Conservation (phyloP, 2,797 vertebrate genomes). For the Malurus splendens region DNA sequence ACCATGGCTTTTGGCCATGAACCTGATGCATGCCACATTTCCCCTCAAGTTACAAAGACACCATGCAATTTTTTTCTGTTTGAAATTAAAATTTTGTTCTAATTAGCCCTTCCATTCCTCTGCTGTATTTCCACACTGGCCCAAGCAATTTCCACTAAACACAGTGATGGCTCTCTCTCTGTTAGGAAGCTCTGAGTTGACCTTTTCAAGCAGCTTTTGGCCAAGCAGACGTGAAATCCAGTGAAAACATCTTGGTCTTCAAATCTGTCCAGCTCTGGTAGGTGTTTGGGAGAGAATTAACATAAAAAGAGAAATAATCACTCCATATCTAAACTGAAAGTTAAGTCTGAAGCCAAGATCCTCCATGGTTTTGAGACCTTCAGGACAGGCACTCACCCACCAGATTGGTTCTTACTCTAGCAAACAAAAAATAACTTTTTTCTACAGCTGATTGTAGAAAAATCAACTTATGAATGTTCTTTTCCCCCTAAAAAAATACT, state of each 20-base stretch:
- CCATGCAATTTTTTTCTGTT: neutral
- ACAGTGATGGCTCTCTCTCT: neutral
- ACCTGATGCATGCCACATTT: neutral
- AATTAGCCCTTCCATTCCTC: neutral
- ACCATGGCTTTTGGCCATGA: neutral
- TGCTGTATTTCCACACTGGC: neutral
- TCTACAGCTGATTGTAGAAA: neutral
- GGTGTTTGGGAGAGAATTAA: neutral
- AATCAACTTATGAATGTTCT: neutral
- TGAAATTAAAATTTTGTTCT: neutral
- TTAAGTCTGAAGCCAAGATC: neutral
- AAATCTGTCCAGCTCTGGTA: neutral
- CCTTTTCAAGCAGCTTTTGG: neutral
- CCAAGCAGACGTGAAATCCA: neutral
- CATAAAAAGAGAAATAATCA: neutral
- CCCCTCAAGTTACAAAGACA: neutral
- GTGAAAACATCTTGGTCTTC: neutral
- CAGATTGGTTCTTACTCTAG: neutral
- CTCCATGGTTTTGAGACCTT: neutral
- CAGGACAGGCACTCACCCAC: neutral
- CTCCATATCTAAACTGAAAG: accelerated
- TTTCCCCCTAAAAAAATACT: neutral
- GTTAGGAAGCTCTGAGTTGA: neutral
- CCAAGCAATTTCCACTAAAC: neutral
- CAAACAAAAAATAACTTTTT: neutral